Evolutionary conservation across 2,797 vertebrate genomes (phyloP).

Genomic region (Oreochromis mossambicus): DNA sequence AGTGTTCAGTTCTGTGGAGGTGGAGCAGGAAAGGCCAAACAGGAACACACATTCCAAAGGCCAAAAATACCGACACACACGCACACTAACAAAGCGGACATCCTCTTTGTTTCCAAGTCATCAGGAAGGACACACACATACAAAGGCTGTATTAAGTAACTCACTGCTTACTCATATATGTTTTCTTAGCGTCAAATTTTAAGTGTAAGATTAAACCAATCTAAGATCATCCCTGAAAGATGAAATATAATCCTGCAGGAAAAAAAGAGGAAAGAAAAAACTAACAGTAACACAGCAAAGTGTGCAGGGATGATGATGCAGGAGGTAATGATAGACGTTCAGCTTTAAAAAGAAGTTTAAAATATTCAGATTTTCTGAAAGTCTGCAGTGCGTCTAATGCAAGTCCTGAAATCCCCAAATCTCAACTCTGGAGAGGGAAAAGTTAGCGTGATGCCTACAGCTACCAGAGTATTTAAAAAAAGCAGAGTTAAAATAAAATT

Average conservation of each 20-base stretch:
- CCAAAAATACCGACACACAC: not conserved
- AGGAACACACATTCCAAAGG: not conserved
- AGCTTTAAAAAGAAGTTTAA: not conserved
- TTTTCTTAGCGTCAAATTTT: rapidly evolving
- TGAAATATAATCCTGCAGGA: rapidly evolving
- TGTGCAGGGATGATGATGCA: not conserved
- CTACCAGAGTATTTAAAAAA: not conserved
- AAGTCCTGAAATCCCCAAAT: not conserved
- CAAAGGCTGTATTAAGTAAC: not conserved
- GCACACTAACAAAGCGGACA: not conserved
- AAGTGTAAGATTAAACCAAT: not conserved
- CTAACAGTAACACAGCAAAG: not conserved
- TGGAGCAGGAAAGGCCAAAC: not conserved
- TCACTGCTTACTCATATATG: not conserved
- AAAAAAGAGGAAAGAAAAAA: not conserved
- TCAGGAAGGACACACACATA: not conserved
- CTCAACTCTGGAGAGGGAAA: too few relatives aligned
- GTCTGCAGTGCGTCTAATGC: not conserved
- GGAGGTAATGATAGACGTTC: rapidly evolving
- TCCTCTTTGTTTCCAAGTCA: not conserved
- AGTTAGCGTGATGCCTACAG: not conserved
- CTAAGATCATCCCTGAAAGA: not conserved
- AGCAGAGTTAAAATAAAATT: rapidly evolving
- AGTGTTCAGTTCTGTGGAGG: not conserved
- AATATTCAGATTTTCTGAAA: not conserved